These are phyloP conservation scores for Engystomops pustulosus DNA, from an alignment of 2,113 vertebrate genomes.

Conservation along the genomic window DNA sequence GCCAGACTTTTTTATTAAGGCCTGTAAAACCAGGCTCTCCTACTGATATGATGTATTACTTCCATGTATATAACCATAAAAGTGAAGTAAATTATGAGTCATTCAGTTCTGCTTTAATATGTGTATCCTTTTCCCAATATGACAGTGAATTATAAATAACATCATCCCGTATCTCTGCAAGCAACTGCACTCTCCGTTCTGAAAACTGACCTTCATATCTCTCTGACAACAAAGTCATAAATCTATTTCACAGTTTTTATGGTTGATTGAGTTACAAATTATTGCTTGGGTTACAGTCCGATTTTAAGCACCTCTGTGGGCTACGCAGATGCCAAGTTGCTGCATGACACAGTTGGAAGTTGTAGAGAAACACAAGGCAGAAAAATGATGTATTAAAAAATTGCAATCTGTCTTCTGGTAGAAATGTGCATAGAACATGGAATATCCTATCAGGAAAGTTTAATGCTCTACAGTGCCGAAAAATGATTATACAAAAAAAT, in stretches of 20 bases:
- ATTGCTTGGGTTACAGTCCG: slow-evolving; percentile 63
- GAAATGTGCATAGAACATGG: slow-evolving; percentile 56
- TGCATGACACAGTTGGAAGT: slow-evolving; percentile 45
- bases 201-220: slow-evolving; percentile 69
- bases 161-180: slow-evolving; percentile 64
- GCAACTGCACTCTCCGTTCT: slow-evolving; percentile 62
- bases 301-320: slow-evolving; percentile 61
- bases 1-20: slow-evolving; percentile 33
- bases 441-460: not conserved
- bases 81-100: slow-evolving; percentile 49
- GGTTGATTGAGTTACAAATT: slow-evolving; percentile 69
- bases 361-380: slow-evolving; percentile 62
- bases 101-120: slow-evolving; percentile 12
- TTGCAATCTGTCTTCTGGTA: slow-evolving; percentile 62
- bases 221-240: slow-evolving; percentile 62
- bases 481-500: not conserved
- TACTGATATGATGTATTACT: slow-evolving; percentile 27
- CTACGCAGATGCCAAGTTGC: slow-evolving; percentile 43
- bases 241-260: slow-evolving; percentile 68
- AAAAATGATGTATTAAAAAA: slow-evolving; percentile 64
- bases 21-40: slow-evolving; percentile 28
- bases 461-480: not conserved
- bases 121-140: slow-evolving; percentile 56
- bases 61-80: slow-evolving; percentile 42
- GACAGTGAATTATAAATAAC: slow-evolving; percentile 64